phyloP scores from a whole-genome alignment of 2,888 invertebrate genomes.

The Cryptocephalus moraei region DNA sequence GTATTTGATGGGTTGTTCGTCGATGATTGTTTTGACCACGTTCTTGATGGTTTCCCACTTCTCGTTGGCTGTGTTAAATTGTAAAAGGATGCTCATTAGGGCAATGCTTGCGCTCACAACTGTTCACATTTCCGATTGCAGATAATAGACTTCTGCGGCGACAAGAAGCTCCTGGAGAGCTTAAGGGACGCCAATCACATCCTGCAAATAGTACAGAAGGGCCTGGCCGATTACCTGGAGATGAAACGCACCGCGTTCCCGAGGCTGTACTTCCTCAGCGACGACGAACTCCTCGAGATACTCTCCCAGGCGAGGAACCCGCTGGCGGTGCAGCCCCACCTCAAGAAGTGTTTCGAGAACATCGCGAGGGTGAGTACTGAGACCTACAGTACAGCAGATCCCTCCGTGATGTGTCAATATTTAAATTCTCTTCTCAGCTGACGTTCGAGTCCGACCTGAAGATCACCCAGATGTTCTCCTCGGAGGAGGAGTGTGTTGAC shows the following conservation, averaged over 20 bases:
- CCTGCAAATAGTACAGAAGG: slow-evolving; percentile 63
- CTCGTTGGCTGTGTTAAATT: too few species aligned
- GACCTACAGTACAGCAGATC: neutral
- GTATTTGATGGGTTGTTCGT: too few species aligned
- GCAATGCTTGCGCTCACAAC: neutral
- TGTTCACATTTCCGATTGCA: slow-evolving; percentile 22
- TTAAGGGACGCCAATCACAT: slow-evolving; percentile 59
- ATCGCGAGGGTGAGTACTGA: slow-evolving; percentile 47
- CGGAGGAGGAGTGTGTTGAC: slow-evolving; percentile 63
- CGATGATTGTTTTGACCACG: neutral
- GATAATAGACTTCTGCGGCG: slow-evolving; percentile 56
- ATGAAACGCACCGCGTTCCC: slow-evolving; percentile 66
- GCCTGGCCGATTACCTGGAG: slow-evolving; percentile 69
- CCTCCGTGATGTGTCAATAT: neutral
- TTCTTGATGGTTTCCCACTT: too few species aligned
- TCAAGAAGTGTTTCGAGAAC: slow-evolving; percentile 77
- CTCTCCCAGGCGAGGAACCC: slow-evolving; percentile 71
- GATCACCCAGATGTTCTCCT: slow-evolving; percentile 67
- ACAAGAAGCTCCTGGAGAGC: slow-evolving; percentile 55
- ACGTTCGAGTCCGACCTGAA: slow-evolving; percentile 57
- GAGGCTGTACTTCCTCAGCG: slow-evolving; percentile 71
- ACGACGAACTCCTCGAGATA: slow-evolving; percentile 73
- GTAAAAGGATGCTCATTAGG: too few species aligned
- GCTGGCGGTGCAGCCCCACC: slow-evolving; percentile 66
- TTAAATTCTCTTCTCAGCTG: slow-evolving; percentile 37